Percentiles rank a stretch among this genome's conserved stretches.
phyloP scores from a whole-genome alignment of 2,888 invertebrate species.

The Rosalia funebris region DNA sequence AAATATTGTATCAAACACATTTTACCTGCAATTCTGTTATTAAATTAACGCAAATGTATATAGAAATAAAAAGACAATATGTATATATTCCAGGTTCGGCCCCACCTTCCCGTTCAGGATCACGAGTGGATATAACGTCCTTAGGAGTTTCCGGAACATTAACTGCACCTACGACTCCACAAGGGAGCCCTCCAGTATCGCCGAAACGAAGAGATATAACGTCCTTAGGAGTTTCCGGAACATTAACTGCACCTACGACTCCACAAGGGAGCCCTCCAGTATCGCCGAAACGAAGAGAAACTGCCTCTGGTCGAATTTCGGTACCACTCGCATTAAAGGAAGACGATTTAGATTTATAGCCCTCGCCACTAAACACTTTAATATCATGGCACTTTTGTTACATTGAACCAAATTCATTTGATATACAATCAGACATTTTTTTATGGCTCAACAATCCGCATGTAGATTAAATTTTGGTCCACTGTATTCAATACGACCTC shows the following conservation, averaged over 20 bases:
- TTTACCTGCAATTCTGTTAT: too few relatives aligned
- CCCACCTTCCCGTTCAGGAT: conserved; percentile 78
- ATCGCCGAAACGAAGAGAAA: conserved; percentile 70
- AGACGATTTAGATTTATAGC: conserved; percentile 56
- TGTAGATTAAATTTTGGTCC: conserved; percentile 11
- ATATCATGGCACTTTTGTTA: conserved; percentile 1
- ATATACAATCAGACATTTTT: not conserved
- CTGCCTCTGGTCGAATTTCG: conserved; percentile 46
- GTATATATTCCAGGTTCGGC: conserved; percentile 69
- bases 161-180: conserved; percentile 80
- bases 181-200: conserved; percentile 79
- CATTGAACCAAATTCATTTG: not conserved
- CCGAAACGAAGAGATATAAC: conserved; percentile 73
- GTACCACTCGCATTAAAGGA: conserved; percentile 56
- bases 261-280: conserved; percentile 80
- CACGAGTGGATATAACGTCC: conserved; percentile 74
- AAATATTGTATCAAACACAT: too few relatives aligned
- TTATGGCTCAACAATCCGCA: conserved; percentile 11
- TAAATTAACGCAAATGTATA: too few relatives aligned
- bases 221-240: conserved; percentile 70
- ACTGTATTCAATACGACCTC: conserved; percentile 10
- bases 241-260: conserved; percentile 79
- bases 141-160: conserved; percentile 72
- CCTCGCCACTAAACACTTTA: conserved; percentile 15
- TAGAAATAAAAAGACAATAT: too few relatives aligned